Evolutionary conservation across 53 echinoderm and acorn worm species (phyloP), one percentile per base, ranked within the genome.

Genomic region (Arbacia lixula): DNA sequence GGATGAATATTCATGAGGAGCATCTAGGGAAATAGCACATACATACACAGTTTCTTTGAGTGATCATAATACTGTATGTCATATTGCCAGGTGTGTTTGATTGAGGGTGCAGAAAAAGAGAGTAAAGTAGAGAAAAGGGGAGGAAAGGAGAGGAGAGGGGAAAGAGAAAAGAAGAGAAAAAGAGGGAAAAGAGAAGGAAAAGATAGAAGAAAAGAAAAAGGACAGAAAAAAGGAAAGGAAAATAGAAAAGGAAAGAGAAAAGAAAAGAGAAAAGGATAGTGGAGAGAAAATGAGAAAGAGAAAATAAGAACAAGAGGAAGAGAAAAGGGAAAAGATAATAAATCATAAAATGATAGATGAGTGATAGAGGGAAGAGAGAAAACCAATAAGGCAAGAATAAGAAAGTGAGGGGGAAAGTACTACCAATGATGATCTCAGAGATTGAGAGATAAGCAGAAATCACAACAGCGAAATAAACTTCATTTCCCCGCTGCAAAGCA

Each of bases 1-100:
- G 53, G 53, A 74, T 74, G 74, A 12, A 74, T 74, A 74, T 74
- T 74, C 74, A 74, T 53, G 74, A 74, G 51, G 46, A 46, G 46
- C 14, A 14, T 46, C 14, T n/a, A n/a, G n/a, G n/a, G n/a, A n/a
- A n/a, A n/a, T n/a, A n/a, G n/a, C n/a, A n/a, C n/a, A n/a, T n/a
- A n/a, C n/a, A n/a, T n/a, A n/a, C n/a, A n/a, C n/a, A n/a, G n/a
- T n/a, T n/a, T n/a, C n/a, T n/a, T n/a, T n/a, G n/a, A n/a, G n/a
- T n/a, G n/a, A n/a, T n/a, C n/a, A n/a, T n/a, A n/a, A n/a, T n/a
- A n/a, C n/a, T n/a, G n/a, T n/a, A n/a, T n/a, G n/a, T n/a, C n/a
- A n/a, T n/a, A n/a, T n/a, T n/a, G n/a, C n/a, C n/a, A n/a, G n/a
- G n/a, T n/a, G n/a, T n/a, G n/a, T n/a, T n/a, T n/a, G n/a, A n/a